Evolutionary conservation across 1,140 invertebrate genomes (phyloP), one percentile per base, ranked within the genome.

Genomic region (Mylabris phalerata): DNA sequence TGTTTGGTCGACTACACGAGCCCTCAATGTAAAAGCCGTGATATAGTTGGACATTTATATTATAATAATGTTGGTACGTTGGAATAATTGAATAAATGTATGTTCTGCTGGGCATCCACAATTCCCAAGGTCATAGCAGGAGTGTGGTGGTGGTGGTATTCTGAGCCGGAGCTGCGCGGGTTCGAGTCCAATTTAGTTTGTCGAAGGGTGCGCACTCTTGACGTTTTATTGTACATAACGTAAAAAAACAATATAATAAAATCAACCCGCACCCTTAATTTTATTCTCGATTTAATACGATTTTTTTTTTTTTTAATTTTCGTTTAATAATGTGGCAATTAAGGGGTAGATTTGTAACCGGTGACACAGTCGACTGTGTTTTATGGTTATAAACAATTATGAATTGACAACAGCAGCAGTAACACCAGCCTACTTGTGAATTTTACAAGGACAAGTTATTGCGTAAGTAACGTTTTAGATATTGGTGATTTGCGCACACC

Each of bases 101-200:
- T 67, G 70, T 57, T 42, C 69, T 45, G 42, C 62, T 68, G 61
- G 59, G 57, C 72, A 73, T 73, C 72, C 71, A 72, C 71, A 66
- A 69, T 63, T 63, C 65, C 67, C 71, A 73, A 73, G 72, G 72
- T 72, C 71, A 72, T 54, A 61, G 65, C 66, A 62, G 59, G 62
- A 51, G 61, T 67, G 62, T 67, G 62, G 71, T 73, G 69, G 69
- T 70, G 70, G 71, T 70, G 69, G 71, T 67, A 73, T 65, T 68
- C 68, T 70, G 62, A 72, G 71, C 71, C 64, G 64, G 62, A 68
- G 66, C 65, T 72, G 71, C 71, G 71, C 71, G 70, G 66, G 69
- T 69, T 60, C 67, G 68, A 72, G 64, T 73, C 66, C 62, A 57
- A 73, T 69, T 72, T 72, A 73, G 72, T 73, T 69, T 64, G 61